Conservation (phyloP, 35 echinoderm and acorn worm genomes). For the Patiria miniata region DNA sequence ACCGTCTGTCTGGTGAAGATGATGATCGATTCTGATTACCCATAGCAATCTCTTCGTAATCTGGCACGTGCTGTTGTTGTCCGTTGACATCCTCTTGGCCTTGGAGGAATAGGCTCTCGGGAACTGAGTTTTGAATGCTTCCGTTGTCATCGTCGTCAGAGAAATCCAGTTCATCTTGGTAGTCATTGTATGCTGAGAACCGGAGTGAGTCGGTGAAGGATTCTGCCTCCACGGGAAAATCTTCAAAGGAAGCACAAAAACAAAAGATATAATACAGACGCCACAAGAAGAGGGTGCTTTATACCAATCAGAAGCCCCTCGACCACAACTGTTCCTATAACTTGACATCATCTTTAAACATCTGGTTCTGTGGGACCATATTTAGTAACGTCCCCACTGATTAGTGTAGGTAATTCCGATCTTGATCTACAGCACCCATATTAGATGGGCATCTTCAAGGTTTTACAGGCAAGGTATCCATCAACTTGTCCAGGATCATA, state of each 20-base stretch:
- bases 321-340: too few species aligned
- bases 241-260: background rate
- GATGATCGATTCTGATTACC: background rate
- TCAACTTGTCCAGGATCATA: too few species aligned
- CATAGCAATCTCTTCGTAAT: background rate
- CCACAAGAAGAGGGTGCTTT: too few species aligned
- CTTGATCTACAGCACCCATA: too few species aligned
- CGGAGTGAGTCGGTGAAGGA: background rate
- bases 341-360: too few species aligned
- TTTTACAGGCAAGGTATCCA: too few species aligned
- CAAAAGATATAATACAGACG: too few species aligned
- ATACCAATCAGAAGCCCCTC: too few species aligned
- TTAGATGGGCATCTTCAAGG: too few species aligned
- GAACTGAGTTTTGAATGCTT: background rate
- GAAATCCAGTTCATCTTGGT: background rate
- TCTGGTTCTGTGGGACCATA: too few species aligned
- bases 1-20: background rate
- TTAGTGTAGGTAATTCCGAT: too few species aligned
- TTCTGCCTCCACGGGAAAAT: conserved; percentile 13
- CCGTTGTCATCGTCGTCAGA: background rate
- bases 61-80: background rate
- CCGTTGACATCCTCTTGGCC: background rate
- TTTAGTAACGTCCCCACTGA: too few species aligned
- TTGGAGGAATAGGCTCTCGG: background rate
- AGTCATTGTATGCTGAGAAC: conserved; percentile 3